These are phyloP conservation scores for Vombatus ursinus DNA, from an alignment of 2,113 vertebrate genomes.

Conservation along the genomic window DNA sequence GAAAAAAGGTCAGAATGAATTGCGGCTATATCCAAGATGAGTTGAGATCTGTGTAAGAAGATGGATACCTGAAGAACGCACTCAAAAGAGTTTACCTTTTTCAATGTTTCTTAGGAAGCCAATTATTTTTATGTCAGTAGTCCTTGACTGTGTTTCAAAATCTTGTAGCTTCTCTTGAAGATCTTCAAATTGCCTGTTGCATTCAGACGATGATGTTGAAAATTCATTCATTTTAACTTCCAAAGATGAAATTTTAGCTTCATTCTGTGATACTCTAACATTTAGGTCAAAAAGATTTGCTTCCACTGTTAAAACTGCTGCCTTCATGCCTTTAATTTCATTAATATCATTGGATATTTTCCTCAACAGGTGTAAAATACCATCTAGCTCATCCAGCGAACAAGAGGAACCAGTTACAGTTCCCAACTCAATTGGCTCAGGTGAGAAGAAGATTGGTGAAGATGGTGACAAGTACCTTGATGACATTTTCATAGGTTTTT, in stretches of 20 bases:
- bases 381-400: slow-evolving; percentile 67
- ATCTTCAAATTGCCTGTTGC: slow-evolving; percentile 60
- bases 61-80: background rate
- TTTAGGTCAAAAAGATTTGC: slow-evolving; percentile 73
- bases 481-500: slow-evolving; percentile 71
- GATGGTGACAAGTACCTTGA: slow-evolving; percentile 64
- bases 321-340: slow-evolving; percentile 78
- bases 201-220: slow-evolving; percentile 56
- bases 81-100: slow-evolving; percentile 70
- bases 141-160: slow-evolving; percentile 63
- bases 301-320: slow-evolving; percentile 70
- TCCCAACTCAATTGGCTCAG: slow-evolving; percentile 61
- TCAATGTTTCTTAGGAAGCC: slow-evolving; percentile 68
- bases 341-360: slow-evolving; percentile 76
- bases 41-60: background rate
- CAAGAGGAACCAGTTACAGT: slow-evolving; percentile 63
- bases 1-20: slow-evolving; percentile 15
- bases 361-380: slow-evolving; percentile 72
- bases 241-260: slow-evolving; percentile 77
- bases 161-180: slow-evolving; percentile 54
- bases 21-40: slow-evolving; percentile 15
- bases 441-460: slow-evolving; percentile 64
- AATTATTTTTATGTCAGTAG: slow-evolving; percentile 70
- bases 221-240: slow-evolving; percentile 73
- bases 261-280: slow-evolving; percentile 71